Percentiles rank a stretch among this genome's conserved stretches.
phyloP scores from a whole-genome alignment of 2,113 vertebrate species.

The Eolophus roseicapilla region DNA sequence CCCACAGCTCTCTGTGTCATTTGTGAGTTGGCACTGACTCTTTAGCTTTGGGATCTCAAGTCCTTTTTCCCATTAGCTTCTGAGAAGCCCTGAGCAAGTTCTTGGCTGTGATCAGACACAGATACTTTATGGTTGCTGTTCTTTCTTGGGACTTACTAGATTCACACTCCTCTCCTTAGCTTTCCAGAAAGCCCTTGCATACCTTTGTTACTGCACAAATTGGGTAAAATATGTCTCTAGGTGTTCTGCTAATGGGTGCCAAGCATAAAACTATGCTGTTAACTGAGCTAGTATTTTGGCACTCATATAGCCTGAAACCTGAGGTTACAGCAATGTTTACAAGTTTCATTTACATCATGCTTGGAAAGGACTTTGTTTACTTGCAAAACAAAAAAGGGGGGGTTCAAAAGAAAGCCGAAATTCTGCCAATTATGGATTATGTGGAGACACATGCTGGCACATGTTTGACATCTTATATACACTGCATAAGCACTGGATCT shows the following conservation, averaged over 20 bases:
- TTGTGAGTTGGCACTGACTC: neutral
- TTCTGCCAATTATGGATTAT: neutral
- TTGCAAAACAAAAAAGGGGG: neutral
- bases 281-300: neutral
- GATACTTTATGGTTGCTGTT: neutral
- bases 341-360: neutral
- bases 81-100: neutral
- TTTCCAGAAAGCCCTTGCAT: neutral
- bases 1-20: neutral
- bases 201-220: neutral
- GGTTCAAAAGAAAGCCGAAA: neutral
- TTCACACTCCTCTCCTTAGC: neutral
- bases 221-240: neutral
- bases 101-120: neutral
- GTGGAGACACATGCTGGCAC: neutral
- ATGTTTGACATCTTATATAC: neutral
- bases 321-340: neutral
- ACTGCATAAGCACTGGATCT: neutral
- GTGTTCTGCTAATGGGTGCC: neutral
- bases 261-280: neutral
- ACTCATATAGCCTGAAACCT: neutral
- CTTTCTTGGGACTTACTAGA: neutral
- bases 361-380: neutral
- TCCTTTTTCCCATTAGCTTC: neutral
- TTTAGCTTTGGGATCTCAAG: neutral